Conservation (phyloP, 2,113 vertebrate species). For the Smithornis capensis region DNA sequence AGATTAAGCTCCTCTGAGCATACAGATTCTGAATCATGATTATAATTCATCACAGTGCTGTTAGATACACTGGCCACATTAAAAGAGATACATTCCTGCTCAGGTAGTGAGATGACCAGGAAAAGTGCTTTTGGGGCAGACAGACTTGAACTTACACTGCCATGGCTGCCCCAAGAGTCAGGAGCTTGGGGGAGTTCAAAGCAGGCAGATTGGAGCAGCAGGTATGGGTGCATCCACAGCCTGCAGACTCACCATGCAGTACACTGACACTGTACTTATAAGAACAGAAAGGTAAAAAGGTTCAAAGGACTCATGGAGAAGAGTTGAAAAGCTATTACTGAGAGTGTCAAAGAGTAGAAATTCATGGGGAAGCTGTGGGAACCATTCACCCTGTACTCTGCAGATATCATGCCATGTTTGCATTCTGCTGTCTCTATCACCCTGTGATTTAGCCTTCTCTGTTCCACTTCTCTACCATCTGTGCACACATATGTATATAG, state of each 20-base stretch:
- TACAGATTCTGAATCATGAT: background rate
- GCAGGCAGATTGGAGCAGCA: background rate
- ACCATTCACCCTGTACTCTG: background rate
- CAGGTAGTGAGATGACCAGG: background rate
- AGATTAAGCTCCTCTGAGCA: background rate
- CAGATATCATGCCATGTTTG: background rate
- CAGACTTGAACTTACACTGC: background rate
- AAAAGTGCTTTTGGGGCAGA: background rate
- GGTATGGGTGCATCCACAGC: accelerated
- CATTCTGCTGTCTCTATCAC: background rate
- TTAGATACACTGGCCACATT: background rate
- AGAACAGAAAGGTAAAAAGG: background rate
- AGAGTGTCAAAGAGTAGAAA: background rate
- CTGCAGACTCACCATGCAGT: background rate
- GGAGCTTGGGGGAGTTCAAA: background rate
- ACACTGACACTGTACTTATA: background rate
- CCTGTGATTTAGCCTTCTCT: background rate
- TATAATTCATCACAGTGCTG: background rate
- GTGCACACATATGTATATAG: background rate
- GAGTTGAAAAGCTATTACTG: background rate
- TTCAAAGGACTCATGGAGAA: background rate
- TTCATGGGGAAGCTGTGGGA: background rate
- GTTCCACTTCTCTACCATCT: background rate
- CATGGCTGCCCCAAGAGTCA: background rate
- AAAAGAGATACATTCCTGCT: background rate